Percentiles rank a stretch among this genome's conserved stretches.
phyloP scores from a whole-genome alignment of 2,888 invertebrate genomes.

The Cryptus armator region DNA sequence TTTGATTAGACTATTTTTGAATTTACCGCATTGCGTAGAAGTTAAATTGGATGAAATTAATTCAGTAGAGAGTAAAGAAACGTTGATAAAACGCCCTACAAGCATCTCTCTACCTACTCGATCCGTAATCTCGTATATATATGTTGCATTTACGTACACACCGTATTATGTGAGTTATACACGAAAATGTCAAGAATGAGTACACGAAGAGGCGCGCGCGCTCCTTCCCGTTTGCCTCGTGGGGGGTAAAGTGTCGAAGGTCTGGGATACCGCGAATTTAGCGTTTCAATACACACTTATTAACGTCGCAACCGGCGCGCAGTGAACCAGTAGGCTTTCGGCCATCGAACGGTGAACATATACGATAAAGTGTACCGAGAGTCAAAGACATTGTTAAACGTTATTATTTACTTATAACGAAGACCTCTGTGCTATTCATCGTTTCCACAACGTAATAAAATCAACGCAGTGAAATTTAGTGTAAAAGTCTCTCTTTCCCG shows the following conservation, averaged over 20 bases:
- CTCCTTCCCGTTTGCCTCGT: slow-evolving; percentile 5
- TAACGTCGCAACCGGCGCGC: slow-evolving; percentile 64
- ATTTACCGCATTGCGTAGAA: slow-evolving; percentile 53
- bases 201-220: slow-evolving; percentile 1
- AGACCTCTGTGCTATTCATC: neutral
- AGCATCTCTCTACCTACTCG: slow-evolving; percentile 15
- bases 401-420: neutral
- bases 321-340: slow-evolving; percentile 77
- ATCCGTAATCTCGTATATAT: slow-evolving; percentile 29
- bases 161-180: neutral
- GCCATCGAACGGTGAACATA: slow-evolving; percentile 73
- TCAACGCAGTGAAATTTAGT: neutral
- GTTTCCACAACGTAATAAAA: neutral
- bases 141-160: neutral
- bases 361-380: neutral
- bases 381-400: neutral
- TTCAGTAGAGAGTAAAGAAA: slow-evolving; percentile 3
- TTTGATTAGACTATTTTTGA: neutral
- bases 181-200: neutral
- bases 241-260: slow-evolving; percentile 37
- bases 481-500: slow-evolving; percentile 46
- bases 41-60: slow-evolving; percentile 16
- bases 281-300: slow-evolving; percentile 68
- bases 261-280: slow-evolving; percentile 69
- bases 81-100: slow-evolving; percentile 27